Conservation (phyloP, 1,140 invertebrate species). For the Fopius arisanus region DNA sequence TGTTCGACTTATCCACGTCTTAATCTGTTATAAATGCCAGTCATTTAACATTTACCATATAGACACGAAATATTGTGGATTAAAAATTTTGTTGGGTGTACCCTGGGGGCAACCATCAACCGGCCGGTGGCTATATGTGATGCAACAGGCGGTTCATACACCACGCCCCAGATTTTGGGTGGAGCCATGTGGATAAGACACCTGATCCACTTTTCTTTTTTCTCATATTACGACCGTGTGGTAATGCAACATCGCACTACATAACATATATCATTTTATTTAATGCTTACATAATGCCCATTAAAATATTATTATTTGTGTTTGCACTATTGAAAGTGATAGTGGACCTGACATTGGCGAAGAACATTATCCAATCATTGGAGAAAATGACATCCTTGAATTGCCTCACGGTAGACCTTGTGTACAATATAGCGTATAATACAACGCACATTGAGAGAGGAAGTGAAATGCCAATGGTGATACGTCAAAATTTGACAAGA, state of each 20-base stretch:
- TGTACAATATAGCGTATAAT: not conserved
- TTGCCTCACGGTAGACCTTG: not conserved
- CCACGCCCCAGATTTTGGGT: slow-evolving; percentile 5
- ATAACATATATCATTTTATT: not conserved
- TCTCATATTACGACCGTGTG: not conserved
- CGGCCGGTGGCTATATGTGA: not conserved
- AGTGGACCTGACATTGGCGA: not conserved
- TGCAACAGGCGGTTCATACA: not conserved
- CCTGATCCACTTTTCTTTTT: slow-evolving; percentile 11
- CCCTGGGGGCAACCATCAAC: not conserved
- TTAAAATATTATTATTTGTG: not conserved
- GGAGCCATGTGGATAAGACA: not conserved
- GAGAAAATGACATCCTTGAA: not conserved
- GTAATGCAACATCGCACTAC: not conserved
- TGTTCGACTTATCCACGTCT: no score
- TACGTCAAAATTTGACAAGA: not conserved
- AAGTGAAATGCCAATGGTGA: not conserved
- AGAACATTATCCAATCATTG: not conserved
- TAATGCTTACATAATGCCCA: not conserved
- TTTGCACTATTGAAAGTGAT: not conserved
- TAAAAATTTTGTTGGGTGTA: not conserved
- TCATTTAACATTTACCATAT: no score
- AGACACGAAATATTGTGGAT: no score
- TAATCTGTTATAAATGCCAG: no score
- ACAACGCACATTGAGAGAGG: not conserved